Percentiles rank a stretch among this genome's conserved stretches.
phyloP scores from a whole-genome alignment of 2,113 vertebrate species.

The Atherinomorus stipes region DNA sequence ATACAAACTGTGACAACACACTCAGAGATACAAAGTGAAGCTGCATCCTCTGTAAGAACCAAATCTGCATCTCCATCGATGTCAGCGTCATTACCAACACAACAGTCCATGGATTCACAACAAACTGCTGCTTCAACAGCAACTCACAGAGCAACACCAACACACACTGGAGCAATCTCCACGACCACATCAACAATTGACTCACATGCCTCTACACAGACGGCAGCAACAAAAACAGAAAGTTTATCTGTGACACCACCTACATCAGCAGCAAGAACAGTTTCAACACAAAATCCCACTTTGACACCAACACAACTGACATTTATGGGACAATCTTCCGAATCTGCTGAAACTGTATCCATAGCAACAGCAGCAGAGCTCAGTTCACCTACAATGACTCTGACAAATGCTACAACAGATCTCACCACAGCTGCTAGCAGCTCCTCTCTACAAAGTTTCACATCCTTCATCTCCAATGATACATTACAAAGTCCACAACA shows the following conservation, averaged over 20 bases:
- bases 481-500: background rate
- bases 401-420: background rate
- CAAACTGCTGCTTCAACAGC: background rate
- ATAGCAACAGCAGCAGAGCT: background rate
- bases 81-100: rapidly evolving
- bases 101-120: background rate
- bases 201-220: background rate
- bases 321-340: background rate
- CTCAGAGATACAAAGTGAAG: background rate
- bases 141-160: rapidly evolving
- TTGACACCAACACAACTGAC: background rate
- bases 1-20: background rate
- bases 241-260: background rate
- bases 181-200: background rate
- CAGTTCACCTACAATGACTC: background rate
- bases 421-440: too few species aligned
- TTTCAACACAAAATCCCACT: background rate
- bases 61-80: background rate
- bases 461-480: background rate
- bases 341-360: background rate
- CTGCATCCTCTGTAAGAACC: rapidly evolving
- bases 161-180: background rate
- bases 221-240: background rate
- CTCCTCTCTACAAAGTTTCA: background rate
- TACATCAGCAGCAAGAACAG: background rate